Base-by-base conservation (phyloP, 2,888 invertebrate species). In the Lordiphosa fenestrarum region DNA sequence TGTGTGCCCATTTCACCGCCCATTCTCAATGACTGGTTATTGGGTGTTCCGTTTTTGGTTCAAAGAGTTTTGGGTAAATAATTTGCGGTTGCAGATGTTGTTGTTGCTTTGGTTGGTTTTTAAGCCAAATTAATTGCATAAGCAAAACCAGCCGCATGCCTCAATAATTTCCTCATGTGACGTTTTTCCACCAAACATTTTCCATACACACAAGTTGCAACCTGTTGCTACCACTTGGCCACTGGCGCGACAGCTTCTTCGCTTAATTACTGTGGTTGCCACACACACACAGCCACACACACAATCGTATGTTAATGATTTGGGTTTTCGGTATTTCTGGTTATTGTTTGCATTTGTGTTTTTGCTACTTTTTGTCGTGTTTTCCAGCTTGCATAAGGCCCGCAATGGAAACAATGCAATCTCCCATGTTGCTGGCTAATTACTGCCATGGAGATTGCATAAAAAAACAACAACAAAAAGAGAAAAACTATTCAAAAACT, bases 61-160 rank as follows among this genome's bases (percentile, higher is more conserved):
- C 44, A 71, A 68, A 59, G 60, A 48, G 48, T 51, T 66, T 67
- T 53, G 50, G 37, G 30, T 44, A 53, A 57, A 69, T 73, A 71
- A 73, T 69, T 71, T 71, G 70, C 46, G 73, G 70, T 70, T 66
- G 57, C 46, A 60, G 12, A 9, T 48, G 37, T 36, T 37, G 35
- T 12, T 36, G 36, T 36, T 12, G 36, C 19, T 19, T 19, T n/a
- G n/a, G 9, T 10, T 21, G 21, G 23, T 42, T 44, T 30, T 10
- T 9, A 15, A 72, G 52, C 66, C 68, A 66, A 61, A 53, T 59
- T 80, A 85, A 85, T 80, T 80, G 71, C 85, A 80, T 84, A 84
- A 80, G 76, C 66, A 50, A 21, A 53, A 53, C 58, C 63, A 55
- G 46, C 61, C 53, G 49, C 83, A 82, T 81, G 63, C 64, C 72